Evolutionary conservation across 2,888 invertebrate genomes (phyloP).

Genomic region (Drosophila melanosoma): DNA sequence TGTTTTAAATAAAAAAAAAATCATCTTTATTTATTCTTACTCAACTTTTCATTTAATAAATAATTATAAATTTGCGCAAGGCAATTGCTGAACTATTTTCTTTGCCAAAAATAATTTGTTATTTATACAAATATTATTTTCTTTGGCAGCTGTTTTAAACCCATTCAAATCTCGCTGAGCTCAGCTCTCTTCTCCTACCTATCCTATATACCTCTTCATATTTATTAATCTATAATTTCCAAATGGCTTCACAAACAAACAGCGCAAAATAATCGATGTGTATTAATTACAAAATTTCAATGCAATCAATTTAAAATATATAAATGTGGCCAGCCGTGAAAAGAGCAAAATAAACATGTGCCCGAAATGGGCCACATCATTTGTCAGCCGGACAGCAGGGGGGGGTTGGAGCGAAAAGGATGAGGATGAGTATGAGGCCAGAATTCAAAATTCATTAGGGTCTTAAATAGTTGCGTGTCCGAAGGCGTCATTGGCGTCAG

Average conservation of each 20-base stretch:
- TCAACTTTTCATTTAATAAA: neutral
- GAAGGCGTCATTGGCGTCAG: constrained; percentile 68
- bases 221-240: constrained; percentile 5
- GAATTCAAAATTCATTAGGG: constrained; percentile 28
- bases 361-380: constrained; percentile 54
- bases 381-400: constrained; percentile 59
- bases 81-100: neutral
- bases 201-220: neutral
- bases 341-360: constrained; percentile 24
- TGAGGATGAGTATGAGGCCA: neutral
- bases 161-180: neutral
- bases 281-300: constrained; percentile 71
- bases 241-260: constrained; percentile 11
- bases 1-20: neutral
- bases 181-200: neutral
- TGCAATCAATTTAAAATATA: constrained; percentile 70
- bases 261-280: constrained; percentile 15
- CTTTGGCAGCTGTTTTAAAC: neutral
- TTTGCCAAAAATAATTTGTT: neutral
- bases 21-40: no score
- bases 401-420: constrained; percentile 7
- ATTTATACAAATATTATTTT: neutral
- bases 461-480: constrained; percentile 25
- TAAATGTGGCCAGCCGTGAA: constrained; percentile 8
- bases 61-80: neutral